Base-by-base conservation (phyloP, 2,888 invertebrate genomes). In the Serripes groenlandicus region DNA sequence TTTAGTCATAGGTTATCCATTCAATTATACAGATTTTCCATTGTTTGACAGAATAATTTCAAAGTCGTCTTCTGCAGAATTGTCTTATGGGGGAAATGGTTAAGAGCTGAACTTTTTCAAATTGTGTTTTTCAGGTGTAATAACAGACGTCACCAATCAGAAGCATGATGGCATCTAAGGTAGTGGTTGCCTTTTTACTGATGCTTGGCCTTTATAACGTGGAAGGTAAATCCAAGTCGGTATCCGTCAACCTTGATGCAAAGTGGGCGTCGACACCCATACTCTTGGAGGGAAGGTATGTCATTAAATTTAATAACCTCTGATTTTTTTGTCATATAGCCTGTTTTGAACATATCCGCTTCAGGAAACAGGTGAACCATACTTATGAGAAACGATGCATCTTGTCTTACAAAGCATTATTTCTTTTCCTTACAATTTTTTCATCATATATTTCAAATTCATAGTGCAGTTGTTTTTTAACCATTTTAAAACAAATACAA, bases 221-320 rank as follows among this genome's bases (percentile, higher is more conserved):
- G 4, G 77, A 86, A 18, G 90, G 85, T 9, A 92, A 91, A 78
- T 81, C 90, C 2, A 94, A 94, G 73, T 91, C 84, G 74, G 93
- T 94, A 28, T 90, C 90, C 23, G 91, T 94, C 0, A 96, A 97
- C 75, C 96, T 99, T 52, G 97, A 98, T 95, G 98, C 99, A 1
- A 98, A 99, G 96, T 99, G 99, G 99, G 96, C 96, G 88, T 96
- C 97, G 73, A 98, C 99, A 26, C 99, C 99, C 11, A 95, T 99
- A 73, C 96, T 98, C 64, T 95, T 99, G 78, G 99, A 99, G 95
- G 96, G 98, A 42, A 97, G 98, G 49, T 99, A 97, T 94, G 97
- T 32, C 1, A 15, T 32, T 32, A 26, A 11, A 5, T n/a, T n/a
- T n/a, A n/a, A n/a, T n/a, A n/a, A n/a, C n/a, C n/a, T n/a, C n/a